Evolutionary conservation across 2,888 invertebrate species (phyloP).

Genomic region (Drosophila quinaria): DNA sequence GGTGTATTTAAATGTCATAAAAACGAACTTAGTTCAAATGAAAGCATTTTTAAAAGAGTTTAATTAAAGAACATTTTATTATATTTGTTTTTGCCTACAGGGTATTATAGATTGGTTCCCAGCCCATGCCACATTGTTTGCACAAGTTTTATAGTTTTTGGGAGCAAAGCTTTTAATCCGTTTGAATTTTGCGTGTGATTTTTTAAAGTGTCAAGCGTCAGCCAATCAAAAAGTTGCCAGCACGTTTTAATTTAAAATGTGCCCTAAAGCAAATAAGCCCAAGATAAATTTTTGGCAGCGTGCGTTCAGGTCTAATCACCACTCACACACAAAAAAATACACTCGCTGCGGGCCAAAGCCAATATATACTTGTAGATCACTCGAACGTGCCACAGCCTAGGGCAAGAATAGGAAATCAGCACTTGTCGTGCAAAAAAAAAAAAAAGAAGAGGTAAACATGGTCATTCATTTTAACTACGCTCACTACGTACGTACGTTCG

Average conservation of each 20-base stretch:
- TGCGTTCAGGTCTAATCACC: constrained; percentile 26
- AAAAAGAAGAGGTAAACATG: constrained; percentile 53
- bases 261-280: constrained; percentile 69
- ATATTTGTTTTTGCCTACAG: neutral
- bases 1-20: no score
- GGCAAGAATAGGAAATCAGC: constrained; percentile 36
- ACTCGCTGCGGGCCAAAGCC: constrained; percentile 27
- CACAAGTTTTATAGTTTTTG: constrained; percentile 26
- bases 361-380: constrained; percentile 37
- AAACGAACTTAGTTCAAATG: neutral
- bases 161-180: constrained; percentile 59
- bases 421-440: constrained; percentile 24
- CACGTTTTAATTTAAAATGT: constrained; percentile 73
- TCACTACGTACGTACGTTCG: neutral
- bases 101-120: constrained; percentile 6
- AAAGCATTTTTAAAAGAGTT: neutral
- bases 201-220: constrained; percentile 16
- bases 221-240: constrained; percentile 30
- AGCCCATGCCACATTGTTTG: neutral
- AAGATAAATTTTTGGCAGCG: constrained; percentile 28
- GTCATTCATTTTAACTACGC: constrained; percentile 70
- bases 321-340: constrained; percentile 11
- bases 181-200: constrained; percentile 58
- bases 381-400: constrained; percentile 48
- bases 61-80: neutral